phyloP scores from a whole-genome alignment of 2,888 invertebrate species.

The Lacanobia wlatinum region DNA sequence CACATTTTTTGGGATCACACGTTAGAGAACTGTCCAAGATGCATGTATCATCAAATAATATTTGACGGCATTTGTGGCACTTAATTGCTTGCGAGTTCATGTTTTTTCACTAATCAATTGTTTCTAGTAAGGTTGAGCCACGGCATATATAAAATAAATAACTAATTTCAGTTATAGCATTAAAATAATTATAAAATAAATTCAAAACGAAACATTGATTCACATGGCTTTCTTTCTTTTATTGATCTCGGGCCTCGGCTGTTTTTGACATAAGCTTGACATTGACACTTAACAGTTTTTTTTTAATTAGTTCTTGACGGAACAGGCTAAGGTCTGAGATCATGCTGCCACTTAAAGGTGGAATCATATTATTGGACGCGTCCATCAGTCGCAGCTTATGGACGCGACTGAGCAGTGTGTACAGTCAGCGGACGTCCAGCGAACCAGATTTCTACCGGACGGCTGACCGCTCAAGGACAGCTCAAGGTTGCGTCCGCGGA shows the following conservation, averaged over 20 bases:
- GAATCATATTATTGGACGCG: no score
- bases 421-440: no score
- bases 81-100: constrained; percentile 72
- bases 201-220: not conserved
- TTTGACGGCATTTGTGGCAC: constrained; percentile 87
- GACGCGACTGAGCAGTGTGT: no score
- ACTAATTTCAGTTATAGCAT: not conserved
- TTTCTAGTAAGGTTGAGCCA: not conserved
- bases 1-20: constrained; percentile 74
- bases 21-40: constrained; percentile 62
- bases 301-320: no score
- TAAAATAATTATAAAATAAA: not conserved
- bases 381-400: no score
- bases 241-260: no score
- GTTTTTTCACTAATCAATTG: constrained; percentile 5
- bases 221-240: not conserved
- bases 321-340: no score
- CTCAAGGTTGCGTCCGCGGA: no score
- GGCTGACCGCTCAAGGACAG: no score
- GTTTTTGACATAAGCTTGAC: not conserved
- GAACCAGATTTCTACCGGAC: no score
- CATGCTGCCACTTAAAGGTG: no score
- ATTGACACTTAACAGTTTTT: no score
- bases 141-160: not conserved
- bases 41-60: constrained; percentile 75